Evolutionary conservation across 2,797 vertebrate genomes (phyloP).

Genomic region (Pangasius macronema): DNA sequence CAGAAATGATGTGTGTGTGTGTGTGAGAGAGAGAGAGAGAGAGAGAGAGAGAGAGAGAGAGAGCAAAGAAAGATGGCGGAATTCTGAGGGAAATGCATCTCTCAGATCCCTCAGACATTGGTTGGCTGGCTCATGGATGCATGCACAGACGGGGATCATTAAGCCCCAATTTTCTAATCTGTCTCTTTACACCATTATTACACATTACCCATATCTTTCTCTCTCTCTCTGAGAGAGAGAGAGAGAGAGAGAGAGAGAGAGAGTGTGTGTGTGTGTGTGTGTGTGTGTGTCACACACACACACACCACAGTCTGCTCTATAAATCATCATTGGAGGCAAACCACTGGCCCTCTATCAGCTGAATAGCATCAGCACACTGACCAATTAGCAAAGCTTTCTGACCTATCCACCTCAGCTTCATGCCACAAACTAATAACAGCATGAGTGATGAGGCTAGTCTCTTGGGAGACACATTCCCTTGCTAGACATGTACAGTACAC

Average conservation of each 20-base stretch:
- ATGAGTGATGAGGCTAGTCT: conserved; percentile 52
- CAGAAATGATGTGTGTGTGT: conserved; percentile 19
- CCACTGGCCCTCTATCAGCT: conserved; percentile 31
- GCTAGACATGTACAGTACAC: conserved; percentile 24
- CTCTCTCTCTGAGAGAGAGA: too few relatives aligned
- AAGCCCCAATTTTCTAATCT: conserved; percentile 57
- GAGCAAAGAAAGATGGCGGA: background rate
- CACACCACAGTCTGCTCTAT: conserved; percentile 35
- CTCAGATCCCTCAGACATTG: conserved; percentile 50
- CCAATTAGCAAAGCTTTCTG: conserved; percentile 55
- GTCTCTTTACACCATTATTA: conserved; percentile 55
- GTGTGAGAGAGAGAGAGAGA: background rate
- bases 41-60: background rate
- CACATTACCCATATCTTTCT: conserved; percentile 32
- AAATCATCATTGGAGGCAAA: conserved; percentile 49
- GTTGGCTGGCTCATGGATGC: conserved; percentile 47
- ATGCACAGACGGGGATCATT: conserved; percentile 57
- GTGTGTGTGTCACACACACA: conserved; percentile 17
- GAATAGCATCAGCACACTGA: conserved; percentile 42
- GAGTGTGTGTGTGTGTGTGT: too few relatives aligned
- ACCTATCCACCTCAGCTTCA: conserved; percentile 43
- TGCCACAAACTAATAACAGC: conserved; percentile 42
- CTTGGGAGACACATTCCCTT: conserved; percentile 4
- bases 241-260: too few relatives aligned
- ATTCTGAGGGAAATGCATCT: conserved; percentile 47